Evolutionary conservation across 2,888 invertebrate species (phyloP), one percentile per base, ranked within the genome.

Genomic region (Calameuta filiformis): DNA sequence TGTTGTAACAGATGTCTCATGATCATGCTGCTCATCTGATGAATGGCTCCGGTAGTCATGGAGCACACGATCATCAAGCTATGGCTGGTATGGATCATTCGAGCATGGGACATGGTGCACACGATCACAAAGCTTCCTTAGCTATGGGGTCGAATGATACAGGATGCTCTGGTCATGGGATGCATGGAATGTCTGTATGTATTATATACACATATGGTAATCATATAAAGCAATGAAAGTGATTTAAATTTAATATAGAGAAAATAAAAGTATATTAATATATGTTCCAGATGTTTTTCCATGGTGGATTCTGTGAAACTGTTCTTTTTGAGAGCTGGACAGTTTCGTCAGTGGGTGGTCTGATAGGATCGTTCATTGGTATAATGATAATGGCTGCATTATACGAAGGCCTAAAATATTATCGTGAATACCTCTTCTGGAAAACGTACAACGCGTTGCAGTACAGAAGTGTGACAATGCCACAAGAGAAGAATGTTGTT

Each of bases 371-470:
- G 6, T 98, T 98, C 94, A 92, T 98, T 82, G 96, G 96, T 73
- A 97, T 99, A 87, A 97, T 98, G 90, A 93, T 98, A 82, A 94
- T 99, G 94, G 98, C 98, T 11, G 94, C 98, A 76, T 93, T 98
- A 35, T 99, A 99, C 91, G 99, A 99, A 93, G 98, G 98, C 0
- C 94, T 99, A 4, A 99, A 99, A 93, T 98, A 97, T 92, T 95
- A 95, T 85, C 93, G 95, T 92, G 94, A 92, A 86, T 89, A 89
- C 92, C 93, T 97, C 74, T 95, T 97, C 90, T 97, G 97, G 96
- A 96, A 95, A 93, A 96, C 97, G 2, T 97, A 97, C 91, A 96
- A 96, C 87, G 94, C 96, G 4, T 93, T 97, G 71, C 97, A 97
- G 88, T 97, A 97, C 87, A 94, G 96, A 85, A 96, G 97, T 4